Conservation (phyloP, 23 tunicate genomes). For the Botrylloides violaceus region DNA sequence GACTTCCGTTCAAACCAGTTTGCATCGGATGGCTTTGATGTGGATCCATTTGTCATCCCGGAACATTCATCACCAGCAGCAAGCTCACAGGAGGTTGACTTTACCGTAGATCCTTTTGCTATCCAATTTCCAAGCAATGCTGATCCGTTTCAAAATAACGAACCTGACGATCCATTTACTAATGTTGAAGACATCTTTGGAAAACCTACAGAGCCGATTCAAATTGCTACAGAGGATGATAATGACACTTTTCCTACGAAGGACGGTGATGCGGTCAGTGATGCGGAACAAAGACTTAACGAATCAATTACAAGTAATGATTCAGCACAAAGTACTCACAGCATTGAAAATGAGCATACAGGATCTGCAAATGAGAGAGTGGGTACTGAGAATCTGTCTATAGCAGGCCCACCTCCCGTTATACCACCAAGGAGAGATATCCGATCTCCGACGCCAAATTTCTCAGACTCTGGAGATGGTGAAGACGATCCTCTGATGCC, state of each 20-base stretch:
- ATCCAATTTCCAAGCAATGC: neutral
- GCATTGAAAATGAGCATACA: conserved; percentile 27
- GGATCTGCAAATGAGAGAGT: neutral
- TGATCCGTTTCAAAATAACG: neutral
- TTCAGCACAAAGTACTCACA: conserved; percentile 20
- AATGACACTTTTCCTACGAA: neutral
- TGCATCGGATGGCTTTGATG: neutral
- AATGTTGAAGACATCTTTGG: conserved; percentile 3
- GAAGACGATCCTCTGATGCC: conserved; percentile 33
- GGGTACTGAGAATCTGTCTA: neutral
- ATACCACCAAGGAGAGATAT: conserved; percentile 26
- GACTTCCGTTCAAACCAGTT: neutral
- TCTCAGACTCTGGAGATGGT: no score
- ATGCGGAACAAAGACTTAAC: neutral
- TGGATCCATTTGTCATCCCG: neutral
- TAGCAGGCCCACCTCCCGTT: conserved; percentile 44
- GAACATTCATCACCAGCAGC: no score
- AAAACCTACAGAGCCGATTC: neutral
- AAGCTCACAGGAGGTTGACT: no score
- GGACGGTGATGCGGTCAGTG: neutral
- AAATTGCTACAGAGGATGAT: neutral
- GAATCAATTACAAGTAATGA: neutral
- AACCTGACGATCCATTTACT: neutral
- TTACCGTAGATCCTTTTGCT: neutral
- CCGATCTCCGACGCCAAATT: neutral